phyloP scores from a whole-genome alignment of 2,113 vertebrate genomes.

The Lagopus muta region DNA sequence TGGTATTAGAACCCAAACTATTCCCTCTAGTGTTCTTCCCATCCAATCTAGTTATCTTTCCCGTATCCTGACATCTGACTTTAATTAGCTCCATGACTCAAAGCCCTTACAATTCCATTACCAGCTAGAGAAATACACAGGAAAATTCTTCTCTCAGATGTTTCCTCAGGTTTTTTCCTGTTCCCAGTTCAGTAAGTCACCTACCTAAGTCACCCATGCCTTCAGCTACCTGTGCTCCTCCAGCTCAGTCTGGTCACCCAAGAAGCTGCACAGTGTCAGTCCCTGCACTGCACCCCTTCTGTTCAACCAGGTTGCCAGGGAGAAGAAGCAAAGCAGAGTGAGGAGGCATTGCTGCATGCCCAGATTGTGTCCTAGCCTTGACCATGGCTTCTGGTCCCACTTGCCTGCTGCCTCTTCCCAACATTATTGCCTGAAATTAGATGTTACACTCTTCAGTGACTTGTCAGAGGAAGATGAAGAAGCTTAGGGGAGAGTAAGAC shows the following conservation, averaged over 20 bases:
- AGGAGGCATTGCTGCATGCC: not conserved
- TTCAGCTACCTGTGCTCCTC: not conserved
- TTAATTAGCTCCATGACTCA: not conserved
- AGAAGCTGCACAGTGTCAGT: not conserved
- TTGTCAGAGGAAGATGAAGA: constrained; percentile 7
- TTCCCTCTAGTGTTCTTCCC: not conserved
- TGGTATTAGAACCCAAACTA: not conserved
- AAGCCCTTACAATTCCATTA: not conserved
- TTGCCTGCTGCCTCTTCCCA: not conserved
- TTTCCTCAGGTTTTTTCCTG: not conserved
- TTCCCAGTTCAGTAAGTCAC: not conserved
- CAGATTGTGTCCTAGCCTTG: not conserved
- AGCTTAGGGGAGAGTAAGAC: not conserved
- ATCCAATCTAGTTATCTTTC: not conserved
- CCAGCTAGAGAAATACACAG: not conserved
- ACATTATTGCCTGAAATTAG: not conserved
- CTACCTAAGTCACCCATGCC: not conserved
- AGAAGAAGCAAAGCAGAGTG: not conserved
- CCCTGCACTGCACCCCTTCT: not conserved
- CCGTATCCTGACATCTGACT: not conserved
- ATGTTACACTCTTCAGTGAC: not conserved
- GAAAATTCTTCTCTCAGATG: not conserved
- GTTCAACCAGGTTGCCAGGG: not conserved
- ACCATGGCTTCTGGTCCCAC: not conserved
- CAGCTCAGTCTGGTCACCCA: not conserved